Conservation (phyloP, 2,797 vertebrate genomes). For the Channa striata region DNA sequence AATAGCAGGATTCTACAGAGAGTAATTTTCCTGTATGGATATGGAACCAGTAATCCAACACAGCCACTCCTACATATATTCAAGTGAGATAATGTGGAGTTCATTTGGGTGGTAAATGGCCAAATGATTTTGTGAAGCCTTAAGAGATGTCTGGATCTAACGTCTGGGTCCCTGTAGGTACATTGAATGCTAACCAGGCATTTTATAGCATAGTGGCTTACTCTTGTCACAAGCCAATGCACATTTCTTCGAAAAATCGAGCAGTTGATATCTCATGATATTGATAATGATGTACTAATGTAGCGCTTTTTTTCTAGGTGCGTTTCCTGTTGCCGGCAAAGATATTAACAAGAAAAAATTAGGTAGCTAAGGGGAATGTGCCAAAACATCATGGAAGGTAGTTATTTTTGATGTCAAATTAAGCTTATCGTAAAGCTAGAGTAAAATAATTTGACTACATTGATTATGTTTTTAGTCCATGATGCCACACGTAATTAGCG, state of each 20-base stretch:
- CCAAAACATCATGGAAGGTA: constrained; percentile 31
- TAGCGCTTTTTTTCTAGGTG: constrained; percentile 16
- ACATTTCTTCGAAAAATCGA: constrained; percentile 4
- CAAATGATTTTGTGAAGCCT: constrained; percentile 5
- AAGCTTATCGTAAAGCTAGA: constrained; percentile 32
- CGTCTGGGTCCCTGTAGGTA: constrained; percentile 3
- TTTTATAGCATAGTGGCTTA: background rate
- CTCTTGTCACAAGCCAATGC: background rate
- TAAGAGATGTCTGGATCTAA: background rate
- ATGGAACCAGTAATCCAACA: constrained; percentile 4
- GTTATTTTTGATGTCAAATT: constrained; percentile 55
- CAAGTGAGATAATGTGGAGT: background rate
- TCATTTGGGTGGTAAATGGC: background rate
- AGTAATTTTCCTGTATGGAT: background rate
- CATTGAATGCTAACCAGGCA: background rate
- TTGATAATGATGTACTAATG: background rate
- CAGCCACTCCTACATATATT: background rate
- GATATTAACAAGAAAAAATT: constrained; percentile 22
- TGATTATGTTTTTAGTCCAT: constrained; percentile 60
- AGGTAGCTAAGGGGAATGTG: constrained; percentile 24
- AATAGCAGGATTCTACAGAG: too few relatives aligned
- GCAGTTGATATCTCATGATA: constrained; percentile 5
- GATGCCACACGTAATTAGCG: constrained; percentile 69
- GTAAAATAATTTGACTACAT: constrained; percentile 43
- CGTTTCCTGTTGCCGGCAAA: constrained; percentile 8